Conservation (phyloP, 2,888 invertebrate genomes). For the Leptopilina myrica region DNA sequence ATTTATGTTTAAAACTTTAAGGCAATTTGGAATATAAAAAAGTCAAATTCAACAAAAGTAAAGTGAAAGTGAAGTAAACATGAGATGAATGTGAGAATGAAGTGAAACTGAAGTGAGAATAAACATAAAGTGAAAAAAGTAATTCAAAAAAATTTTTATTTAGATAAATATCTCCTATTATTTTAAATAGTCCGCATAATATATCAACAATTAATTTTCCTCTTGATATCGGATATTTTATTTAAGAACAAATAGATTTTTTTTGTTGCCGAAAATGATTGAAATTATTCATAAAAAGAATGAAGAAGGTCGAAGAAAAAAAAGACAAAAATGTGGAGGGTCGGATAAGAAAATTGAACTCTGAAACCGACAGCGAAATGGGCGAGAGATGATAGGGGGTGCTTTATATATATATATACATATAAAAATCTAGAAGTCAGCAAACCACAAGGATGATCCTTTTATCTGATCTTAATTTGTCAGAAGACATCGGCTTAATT, state of each 20-base stretch:
- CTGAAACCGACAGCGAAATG: slow-evolving; percentile 47
- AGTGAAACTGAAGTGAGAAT: too few species aligned
- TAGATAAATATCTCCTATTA: too few species aligned
- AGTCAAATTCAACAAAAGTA: too few species aligned
- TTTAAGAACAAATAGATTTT: not conserved
- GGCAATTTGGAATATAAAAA: too few species aligned
- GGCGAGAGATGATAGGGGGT: slow-evolving; percentile 42
- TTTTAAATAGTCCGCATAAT: too few species aligned
- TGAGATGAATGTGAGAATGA: too few species aligned
- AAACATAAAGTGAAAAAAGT: too few species aligned
- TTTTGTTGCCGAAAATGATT: not conserved
- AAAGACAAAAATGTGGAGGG: slow-evolving; percentile 45
- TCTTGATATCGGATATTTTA: too few species aligned
- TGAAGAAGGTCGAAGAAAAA: slow-evolving; percentile 42
- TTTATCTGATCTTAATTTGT: slow-evolving; percentile 75
- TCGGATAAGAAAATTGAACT: slow-evolving; percentile 70
- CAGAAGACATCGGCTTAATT: slow-evolving; percentile 64
- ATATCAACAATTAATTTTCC: too few species aligned
- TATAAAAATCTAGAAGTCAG: slow-evolving; percentile 73
- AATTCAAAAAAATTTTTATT: too few species aligned
- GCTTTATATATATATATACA: slow-evolving; percentile 53
- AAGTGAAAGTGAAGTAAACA: too few species aligned
- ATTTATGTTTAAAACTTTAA: too few species aligned
- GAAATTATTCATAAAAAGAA: slow-evolving; percentile 44
- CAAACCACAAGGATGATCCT: slow-evolving; percentile 71